Evolutionary conservation across 2,113 vertebrate species (phyloP).

Genomic region (Acinonyx jubatus): DNA sequence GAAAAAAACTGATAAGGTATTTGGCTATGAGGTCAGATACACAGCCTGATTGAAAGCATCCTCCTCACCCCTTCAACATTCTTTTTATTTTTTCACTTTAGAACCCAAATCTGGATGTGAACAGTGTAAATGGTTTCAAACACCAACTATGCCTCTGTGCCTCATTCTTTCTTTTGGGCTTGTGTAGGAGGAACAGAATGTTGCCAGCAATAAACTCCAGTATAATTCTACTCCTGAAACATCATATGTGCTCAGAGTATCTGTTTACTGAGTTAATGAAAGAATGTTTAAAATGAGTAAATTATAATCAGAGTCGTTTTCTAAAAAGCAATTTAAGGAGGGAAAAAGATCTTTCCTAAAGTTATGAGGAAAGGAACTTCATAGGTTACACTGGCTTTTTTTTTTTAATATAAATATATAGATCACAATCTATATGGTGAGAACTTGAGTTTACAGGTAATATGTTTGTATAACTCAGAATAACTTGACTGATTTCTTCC

Average conservation of each 20-base stretch:
- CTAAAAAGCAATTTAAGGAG: not conserved
- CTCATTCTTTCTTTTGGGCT: not conserved
- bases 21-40: not conserved
- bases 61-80: not conserved
- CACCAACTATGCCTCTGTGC: not conserved
- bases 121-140: not conserved
- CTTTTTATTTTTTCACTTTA: not conserved
- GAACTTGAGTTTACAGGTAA: not conserved
- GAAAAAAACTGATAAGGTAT: slow-evolving; percentile 3
- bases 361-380: not conserved
- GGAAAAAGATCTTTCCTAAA: not conserved
- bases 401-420: not conserved
- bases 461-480: not conserved
- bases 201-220: not conserved
- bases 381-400: not conserved
- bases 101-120: not conserved
- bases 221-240: not conserved
- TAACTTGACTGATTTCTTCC: not conserved
- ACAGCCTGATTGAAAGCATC: not conserved
- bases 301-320: not conserved
- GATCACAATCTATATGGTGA: not conserved
- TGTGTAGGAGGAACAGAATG: not conserved
- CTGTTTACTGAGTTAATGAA: not conserved
- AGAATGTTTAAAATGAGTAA: not conserved
- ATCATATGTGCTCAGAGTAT: not conserved